Evolutionary conservation across 2,797 vertebrate species (phyloP).

Genomic region (Crypturellus tataupa): DNA sequence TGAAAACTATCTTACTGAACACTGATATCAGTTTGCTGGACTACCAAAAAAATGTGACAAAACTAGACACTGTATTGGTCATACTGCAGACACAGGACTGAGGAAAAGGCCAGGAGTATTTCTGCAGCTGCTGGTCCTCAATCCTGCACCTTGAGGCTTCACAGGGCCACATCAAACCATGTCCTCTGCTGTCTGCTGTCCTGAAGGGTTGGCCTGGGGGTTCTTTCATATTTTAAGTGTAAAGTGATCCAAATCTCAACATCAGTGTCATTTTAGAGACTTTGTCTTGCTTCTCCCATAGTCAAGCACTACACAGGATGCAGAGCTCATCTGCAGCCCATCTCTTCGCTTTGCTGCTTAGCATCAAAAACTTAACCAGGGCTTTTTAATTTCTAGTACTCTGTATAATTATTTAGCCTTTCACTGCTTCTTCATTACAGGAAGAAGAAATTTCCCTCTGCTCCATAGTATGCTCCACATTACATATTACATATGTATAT

Average conservation of each 20-base stretch:
- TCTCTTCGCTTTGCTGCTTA: background rate
- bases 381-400: background rate
- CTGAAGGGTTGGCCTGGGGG: background rate
- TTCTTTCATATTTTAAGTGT: background rate
- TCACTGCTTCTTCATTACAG: background rate
- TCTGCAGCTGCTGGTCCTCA: background rate
- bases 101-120: background rate
- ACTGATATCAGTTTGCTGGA: background rate
- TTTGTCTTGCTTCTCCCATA: background rate
- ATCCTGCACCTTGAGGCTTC: background rate
- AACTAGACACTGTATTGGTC: rapidly evolving
- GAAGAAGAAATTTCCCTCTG: background rate
- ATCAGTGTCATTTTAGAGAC: background rate
- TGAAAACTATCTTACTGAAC: background rate
- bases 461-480: background rate
- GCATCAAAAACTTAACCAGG: background rate
- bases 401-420: background rate
- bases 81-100: background rate
- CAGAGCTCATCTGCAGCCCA: background rate
- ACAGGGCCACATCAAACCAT: background rate
- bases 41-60: background rate
- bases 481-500: no score
- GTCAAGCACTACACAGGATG: background rate
- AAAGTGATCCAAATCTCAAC: background rate
- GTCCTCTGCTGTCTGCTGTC: background rate